Base-by-base conservation (phyloP, 2,113 vertebrate genomes). In the Ornithorhynchus anatinus region DNA sequence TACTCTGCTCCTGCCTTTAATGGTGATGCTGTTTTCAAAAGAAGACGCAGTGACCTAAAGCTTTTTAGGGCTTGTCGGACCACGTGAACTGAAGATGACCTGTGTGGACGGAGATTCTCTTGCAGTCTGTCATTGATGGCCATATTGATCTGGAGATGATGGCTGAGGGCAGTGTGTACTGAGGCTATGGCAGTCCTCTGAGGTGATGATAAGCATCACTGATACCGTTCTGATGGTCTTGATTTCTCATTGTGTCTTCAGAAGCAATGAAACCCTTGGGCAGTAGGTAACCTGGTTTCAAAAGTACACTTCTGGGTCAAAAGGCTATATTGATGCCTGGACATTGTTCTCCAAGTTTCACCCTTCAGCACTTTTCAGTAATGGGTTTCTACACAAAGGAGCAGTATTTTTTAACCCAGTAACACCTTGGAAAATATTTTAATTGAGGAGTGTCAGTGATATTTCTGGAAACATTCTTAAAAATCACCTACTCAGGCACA, bases 101-200 rank as follows among this genome's bases (percentile, higher is more conserved):
- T 79, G 84, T 75, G 74, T 75, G 59, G 77, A 83, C 39, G 82
- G 74, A 77, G 81, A 82, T 63, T 59, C 75, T 85, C 79, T 75
- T 68, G 38, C 53, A 75, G 81, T 82, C 79, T 84, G 83, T 79
- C 91, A 88, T 51, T 89, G 91, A 89, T 81, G 84, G 69, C 75
- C 70, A 27, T 85, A 93, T 87, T 89, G 92, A 92, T 91, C 86
- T 79, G 87, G 84, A 87, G 88, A 81, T 88, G 85, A 88, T 88
- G 80, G 89, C 84, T 88, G 70, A 89, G 75, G 80, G 83, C 83
- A 84, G 82, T 75, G 82, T 85, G 79, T 89, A 79, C 83, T 72
- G 86, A 91, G 86, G 68, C 77, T 65, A 79, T 16, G 61, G 84
- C 61, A 85, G 71, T 80, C 84, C 86, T 74, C 69, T 61, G 71